These are phyloP conservation scores for Brachirus orientalis DNA, from an alignment of 2,113 vertebrate species.

Conservation along the genomic window DNA sequence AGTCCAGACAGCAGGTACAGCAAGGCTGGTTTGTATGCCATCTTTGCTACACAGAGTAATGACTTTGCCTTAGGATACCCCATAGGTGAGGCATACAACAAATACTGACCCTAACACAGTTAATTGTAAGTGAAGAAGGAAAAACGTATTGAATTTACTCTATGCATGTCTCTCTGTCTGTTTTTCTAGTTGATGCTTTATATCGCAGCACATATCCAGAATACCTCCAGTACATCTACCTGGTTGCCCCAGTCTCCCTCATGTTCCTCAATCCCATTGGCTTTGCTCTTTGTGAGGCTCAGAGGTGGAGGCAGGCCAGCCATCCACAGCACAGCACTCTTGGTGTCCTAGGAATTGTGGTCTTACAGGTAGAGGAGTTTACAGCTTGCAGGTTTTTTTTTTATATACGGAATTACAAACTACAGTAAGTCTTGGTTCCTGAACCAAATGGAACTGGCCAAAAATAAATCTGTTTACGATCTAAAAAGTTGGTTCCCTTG, in stretches of 20 bases:
- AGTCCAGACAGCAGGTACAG: conserved; percentile 89
- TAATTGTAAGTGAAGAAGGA: too few relatives aligned
- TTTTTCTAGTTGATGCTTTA: conserved; percentile 81
- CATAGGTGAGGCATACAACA: conserved; percentile 86
- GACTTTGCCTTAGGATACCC: conserved; percentile 98
- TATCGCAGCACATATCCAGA: conserved; percentile 94
- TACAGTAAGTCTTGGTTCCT: neutral
- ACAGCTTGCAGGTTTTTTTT: neutral
- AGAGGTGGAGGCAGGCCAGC: conserved; percentile 88
- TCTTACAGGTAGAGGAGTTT: conserved; percentile 80
- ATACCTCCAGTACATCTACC: conserved; percentile 97
- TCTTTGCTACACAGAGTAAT: conserved; percentile 98
- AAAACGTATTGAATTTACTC: neutral
- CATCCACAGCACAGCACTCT: conserved; percentile 86
- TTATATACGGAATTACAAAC: neutral
- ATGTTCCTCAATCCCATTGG: conserved; percentile 97
- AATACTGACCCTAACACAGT: neutral
- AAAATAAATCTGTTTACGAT: too few relatives aligned
- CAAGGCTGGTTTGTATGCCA: conserved; percentile 95
- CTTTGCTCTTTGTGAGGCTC: conserved; percentile 97
- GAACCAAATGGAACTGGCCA: too few relatives aligned
- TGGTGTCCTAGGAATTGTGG: conserved; percentile 87
- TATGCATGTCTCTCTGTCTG: neutral
- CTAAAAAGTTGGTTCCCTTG: too few relatives aligned
- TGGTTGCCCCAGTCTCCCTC: conserved; percentile 96